These are phyloP conservation scores for Edolisoma coerulescens DNA, from an alignment of 2,113 vertebrate species.

Conservation along the genomic window DNA sequence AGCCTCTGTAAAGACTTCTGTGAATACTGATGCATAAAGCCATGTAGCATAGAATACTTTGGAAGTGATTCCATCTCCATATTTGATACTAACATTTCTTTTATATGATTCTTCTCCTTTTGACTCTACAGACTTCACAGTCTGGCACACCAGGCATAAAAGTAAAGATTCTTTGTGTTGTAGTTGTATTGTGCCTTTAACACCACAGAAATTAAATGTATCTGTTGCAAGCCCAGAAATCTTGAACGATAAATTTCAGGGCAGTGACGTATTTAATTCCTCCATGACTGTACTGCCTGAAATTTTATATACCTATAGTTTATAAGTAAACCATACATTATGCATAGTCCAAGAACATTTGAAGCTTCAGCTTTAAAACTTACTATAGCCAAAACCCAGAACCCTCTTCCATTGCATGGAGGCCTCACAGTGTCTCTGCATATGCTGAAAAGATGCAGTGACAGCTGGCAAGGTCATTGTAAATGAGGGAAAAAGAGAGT, in stretches of 20 bases:
- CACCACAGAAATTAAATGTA: not conserved
- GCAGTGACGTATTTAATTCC: not conserved
- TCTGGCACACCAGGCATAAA: not conserved
- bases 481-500: conserved; percentile 65
- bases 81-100: not conserved
- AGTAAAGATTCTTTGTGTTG: not conserved
- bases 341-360: not conserved
- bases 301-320: not conserved
- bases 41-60: not conserved
- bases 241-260: not conserved
- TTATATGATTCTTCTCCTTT: not conserved
- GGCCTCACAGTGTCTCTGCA: not conserved
- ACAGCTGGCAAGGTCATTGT: conserved; percentile 54
- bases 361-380: not conserved
- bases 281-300: not conserved
- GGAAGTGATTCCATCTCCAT: not conserved
- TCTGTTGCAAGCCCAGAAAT: not conserved
- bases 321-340: not conserved
- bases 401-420: not conserved
- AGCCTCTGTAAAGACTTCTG: not conserved
- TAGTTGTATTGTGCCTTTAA: not conserved
- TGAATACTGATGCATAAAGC: not conserved
- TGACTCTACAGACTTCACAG: not conserved
- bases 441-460: conserved; percentile 49
- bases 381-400: not conserved